These are phyloP conservation scores for Orchesella cincta DNA, from an alignment of 1,140 invertebrate species.

Conservation along the genomic window DNA sequence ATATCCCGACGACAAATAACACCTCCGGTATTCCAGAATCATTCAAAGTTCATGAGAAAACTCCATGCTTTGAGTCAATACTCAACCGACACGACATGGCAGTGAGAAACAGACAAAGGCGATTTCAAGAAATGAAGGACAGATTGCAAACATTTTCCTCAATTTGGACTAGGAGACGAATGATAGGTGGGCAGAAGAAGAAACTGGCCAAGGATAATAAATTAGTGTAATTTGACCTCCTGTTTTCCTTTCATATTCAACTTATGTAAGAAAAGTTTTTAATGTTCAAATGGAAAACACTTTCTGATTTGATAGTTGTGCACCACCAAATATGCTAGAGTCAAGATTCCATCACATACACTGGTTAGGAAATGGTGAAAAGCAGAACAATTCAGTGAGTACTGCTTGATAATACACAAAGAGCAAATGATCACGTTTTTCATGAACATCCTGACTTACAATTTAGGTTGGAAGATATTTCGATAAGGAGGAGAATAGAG, in stretches of 20 bases:
- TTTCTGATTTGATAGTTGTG: not conserved
- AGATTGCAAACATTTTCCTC: not conserved
- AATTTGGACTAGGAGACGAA: not conserved
- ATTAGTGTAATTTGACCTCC: no score
- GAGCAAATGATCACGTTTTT: not conserved
- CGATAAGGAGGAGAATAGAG: constrained; percentile 33
- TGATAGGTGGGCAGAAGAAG: not conserved
- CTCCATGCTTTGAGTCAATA: not conserved
- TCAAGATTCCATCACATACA: constrained; percentile 7
- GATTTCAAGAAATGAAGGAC: not conserved
- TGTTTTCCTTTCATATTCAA: no score
- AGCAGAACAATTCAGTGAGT: not conserved
- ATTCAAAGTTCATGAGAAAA: not conserved
- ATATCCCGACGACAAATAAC: not conserved
- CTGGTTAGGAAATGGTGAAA: not conserved
- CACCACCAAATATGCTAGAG: not conserved
- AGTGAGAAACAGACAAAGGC: not conserved
- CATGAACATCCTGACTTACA: not conserved
- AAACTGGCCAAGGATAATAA: not conserved
- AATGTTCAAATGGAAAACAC: not conserved
- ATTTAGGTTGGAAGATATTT: constrained; percentile 35
- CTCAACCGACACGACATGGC: not conserved
- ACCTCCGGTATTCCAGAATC: not conserved
- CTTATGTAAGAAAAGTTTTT: not conserved
- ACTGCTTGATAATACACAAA: not conserved